Conservation (phyloP, 2,888 invertebrate species). For the Lumbricus terrestris region DNA sequence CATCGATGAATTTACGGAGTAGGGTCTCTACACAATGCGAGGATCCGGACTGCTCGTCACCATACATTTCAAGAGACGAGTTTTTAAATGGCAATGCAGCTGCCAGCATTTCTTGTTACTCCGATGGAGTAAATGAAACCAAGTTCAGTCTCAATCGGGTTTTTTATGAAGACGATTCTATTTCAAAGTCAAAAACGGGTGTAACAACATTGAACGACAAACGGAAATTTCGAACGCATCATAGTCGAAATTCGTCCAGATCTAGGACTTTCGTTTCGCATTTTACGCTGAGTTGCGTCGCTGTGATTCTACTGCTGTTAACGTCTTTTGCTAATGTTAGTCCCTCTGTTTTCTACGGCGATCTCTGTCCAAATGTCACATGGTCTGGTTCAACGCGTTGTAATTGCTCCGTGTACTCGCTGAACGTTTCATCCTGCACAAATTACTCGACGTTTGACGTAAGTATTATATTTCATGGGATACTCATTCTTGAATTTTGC, state of each 20-base stretch:
- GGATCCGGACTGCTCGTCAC: neutral
- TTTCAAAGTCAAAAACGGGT: neutral
- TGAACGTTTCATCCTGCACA: neutral
- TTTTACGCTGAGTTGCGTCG: neutral
- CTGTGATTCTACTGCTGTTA: neutral
- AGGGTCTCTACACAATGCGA: neutral
- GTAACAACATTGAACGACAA: too few species aligned
- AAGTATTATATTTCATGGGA: neutral
- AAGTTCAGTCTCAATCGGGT: neutral
- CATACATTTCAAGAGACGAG: neutral
- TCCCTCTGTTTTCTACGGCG: neutral
- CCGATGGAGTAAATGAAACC: neutral
- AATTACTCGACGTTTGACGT: neutral
- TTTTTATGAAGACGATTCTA: neutral
- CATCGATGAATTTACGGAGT: neutral
- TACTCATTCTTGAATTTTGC: neutral
- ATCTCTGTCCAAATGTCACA: neutral
- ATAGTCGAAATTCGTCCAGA: neutral
- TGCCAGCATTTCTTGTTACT: neutral
- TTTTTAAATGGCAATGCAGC: neutral
- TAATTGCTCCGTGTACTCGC: neutral
- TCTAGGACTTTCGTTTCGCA: neutral
- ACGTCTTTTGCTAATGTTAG: neutral
- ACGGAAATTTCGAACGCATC: neutral
- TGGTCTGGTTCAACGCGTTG: neutral